Evolutionary conservation across 2,888 invertebrate species (phyloP).

Genomic region (Crematogaster levior): DNA sequence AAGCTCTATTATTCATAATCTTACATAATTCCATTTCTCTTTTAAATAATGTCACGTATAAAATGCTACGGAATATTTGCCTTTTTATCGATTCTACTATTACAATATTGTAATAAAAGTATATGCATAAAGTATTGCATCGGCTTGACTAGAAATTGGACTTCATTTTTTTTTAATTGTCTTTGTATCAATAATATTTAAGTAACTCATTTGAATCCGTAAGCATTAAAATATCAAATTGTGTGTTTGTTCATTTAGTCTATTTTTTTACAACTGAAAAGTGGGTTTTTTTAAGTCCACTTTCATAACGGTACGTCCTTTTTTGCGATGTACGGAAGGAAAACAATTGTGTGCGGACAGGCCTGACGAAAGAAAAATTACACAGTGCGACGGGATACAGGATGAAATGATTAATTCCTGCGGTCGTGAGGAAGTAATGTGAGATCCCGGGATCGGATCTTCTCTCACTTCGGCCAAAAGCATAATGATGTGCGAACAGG

Average conservation of each 20-base stretch:
- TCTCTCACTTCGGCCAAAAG: slow-evolving; percentile 50
- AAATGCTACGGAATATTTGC: not conserved
- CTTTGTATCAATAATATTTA: not conserved
- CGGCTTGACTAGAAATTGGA: not conserved
- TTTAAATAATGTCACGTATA: not conserved
- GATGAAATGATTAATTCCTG: slow-evolving; percentile 75
- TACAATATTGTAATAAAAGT: not conserved
- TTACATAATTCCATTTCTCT: not conserved
- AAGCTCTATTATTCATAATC: slow-evolving; percentile 1
- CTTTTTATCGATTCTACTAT: not conserved
- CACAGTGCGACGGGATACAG: slow-evolving; percentile 42
- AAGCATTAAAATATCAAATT: not conserved
- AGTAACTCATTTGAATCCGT: not conserved
- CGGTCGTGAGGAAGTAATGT: slow-evolving; percentile 68
- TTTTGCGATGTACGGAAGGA: not conserved
- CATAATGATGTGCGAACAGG: slow-evolving; percentile 68
- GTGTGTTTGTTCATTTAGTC: not conserved
- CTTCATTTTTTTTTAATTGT: not conserved
- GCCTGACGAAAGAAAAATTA: slow-evolving; percentile 50
- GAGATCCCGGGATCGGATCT: slow-evolving; percentile 59
- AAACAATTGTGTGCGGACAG: slow-evolving; percentile 26
- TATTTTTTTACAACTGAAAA: not conserved
- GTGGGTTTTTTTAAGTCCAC: slow-evolving; percentile 20
- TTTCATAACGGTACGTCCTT: slow-evolving; percentile 36
- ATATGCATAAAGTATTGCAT: not conserved